A percentile compares a stretch with the other conserved stretches of the same genome.
These are phyloP conservation scores for Actenoides hombroni DNA, from an alignment of 2,113 vertebrate genomes.

Conservation along the genomic window DNA sequence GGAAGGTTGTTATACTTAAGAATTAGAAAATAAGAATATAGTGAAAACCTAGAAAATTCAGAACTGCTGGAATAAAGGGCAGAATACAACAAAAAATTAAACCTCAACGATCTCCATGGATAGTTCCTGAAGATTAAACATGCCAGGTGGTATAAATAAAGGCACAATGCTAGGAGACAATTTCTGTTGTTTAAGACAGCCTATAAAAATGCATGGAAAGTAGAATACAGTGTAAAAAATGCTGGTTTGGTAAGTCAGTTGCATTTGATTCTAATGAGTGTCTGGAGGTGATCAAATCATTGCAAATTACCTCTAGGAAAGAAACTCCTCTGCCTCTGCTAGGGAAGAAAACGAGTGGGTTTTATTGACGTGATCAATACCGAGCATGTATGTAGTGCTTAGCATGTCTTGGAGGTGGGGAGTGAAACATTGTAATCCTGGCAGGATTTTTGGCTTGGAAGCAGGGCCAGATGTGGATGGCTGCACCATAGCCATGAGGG, in stretches of 20 bases:
- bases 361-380: rapidly evolving
- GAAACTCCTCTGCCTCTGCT: background rate
- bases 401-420: rapidly evolving
- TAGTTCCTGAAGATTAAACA: background rate
- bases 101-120: background rate
- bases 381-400: rapidly evolving
- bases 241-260: background rate
- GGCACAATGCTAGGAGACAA: too few species aligned
- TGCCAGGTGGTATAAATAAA: background rate
- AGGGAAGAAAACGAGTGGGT: background rate
- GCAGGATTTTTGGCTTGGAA: background rate
- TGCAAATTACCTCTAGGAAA: background rate
- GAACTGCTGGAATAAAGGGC: background rate
- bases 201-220: background rate
- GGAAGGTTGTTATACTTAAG: background rate
- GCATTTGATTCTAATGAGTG: background rate
- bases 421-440: background rate
- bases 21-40: background rate
- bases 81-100: background rate
- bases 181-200: background rate
- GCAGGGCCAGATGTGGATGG: too few species aligned
- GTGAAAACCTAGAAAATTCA: background rate
- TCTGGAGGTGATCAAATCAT: background rate
- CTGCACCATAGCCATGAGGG: background rate
- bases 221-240: background rate